Evolutionary conservation across 2,797 vertebrate genomes (phyloP).

Genomic region (Myiotriccus ornatus): DNA sequence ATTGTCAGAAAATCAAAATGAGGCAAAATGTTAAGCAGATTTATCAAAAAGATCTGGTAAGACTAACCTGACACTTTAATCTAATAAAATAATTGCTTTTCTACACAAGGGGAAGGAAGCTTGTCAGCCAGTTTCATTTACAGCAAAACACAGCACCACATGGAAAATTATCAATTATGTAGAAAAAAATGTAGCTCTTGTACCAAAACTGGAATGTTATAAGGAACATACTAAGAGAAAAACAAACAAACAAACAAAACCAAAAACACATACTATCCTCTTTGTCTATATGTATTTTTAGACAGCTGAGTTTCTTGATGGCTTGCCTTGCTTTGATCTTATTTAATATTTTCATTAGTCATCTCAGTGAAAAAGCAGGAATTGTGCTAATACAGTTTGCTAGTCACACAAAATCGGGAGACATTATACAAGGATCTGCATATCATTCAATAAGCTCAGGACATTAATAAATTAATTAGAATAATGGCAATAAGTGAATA

Average conservation of each 20-base stretch:
- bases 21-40: background rate
- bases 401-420: background rate
- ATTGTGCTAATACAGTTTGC: background rate
- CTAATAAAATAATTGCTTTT: background rate
- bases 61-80: background rate
- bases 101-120: background rate
- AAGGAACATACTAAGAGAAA: background rate
- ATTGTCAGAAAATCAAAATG: background rate
- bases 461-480: background rate
- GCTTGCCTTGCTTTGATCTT: background rate
- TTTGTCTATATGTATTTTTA: background rate
- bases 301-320: background rate
- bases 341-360: background rate
- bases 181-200: background rate
- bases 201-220: background rate
- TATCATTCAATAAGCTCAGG: background rate
- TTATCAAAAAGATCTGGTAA: background rate
- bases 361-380: background rate
- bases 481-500: background rate
- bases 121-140: background rate
- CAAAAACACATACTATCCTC: background rate
- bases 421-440: background rate
- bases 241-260: background rate
- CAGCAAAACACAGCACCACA: background rate
- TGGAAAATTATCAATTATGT: background rate